These are phyloP conservation scores for Diphyllodes magnificus DNA, from an alignment of 2,113 vertebrate genomes.

Conservation along the genomic window DNA sequence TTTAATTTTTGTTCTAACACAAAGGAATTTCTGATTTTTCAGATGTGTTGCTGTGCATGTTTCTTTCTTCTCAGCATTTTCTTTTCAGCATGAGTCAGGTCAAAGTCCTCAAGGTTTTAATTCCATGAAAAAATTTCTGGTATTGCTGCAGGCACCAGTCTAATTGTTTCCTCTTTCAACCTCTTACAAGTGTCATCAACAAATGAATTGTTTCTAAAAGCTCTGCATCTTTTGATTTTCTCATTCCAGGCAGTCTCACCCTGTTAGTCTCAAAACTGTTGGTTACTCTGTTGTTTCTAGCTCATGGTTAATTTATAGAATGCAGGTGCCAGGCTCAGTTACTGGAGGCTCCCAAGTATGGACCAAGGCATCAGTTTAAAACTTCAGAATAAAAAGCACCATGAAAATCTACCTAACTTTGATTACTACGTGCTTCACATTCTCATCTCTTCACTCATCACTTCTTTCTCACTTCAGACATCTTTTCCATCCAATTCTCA, in stretches of 20 bases:
- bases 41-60: background rate
- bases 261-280: background rate
- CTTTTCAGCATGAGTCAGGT: background rate
- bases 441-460: background rate
- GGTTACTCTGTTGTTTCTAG: background rate
- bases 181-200: background rate
- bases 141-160: background rate
- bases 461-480: background rate
- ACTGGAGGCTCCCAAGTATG: background rate
- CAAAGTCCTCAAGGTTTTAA: constrained; percentile 24
- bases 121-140: background rate
- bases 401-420: background rate
- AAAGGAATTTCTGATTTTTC: background rate
- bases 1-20: background rate
- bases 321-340: background rate
- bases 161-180: background rate
- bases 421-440: background rate
- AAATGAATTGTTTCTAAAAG: background rate
- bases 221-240: background rate
- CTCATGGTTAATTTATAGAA: background rate
- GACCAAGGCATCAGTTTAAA: background rate
- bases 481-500: background rate
- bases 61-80: background rate
- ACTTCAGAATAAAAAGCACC: background rate
- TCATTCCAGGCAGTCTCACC: background rate